These are phyloP conservation scores for Archocentrus centrarchus DNA, from an alignment of 2,113 vertebrate genomes.

Conservation along the genomic window DNA sequence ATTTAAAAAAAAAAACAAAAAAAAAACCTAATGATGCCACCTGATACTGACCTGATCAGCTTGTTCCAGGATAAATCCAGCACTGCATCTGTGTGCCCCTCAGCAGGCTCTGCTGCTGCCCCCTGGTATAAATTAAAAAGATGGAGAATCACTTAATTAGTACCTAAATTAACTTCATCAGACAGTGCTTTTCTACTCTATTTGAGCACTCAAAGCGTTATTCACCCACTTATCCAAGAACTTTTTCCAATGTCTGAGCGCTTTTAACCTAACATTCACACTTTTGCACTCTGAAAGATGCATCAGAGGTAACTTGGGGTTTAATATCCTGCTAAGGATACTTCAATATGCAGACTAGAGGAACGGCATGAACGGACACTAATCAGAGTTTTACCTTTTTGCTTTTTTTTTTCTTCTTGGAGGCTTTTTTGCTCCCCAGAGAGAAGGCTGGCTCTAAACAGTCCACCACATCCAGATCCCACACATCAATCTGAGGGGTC, in stretches of 20 bases:
- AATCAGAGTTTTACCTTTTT: constrained; percentile 83
- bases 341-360: too few species aligned
- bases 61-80: constrained; percentile 97
- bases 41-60: constrained; percentile 84
- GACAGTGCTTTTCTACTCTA: not conserved
- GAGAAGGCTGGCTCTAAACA: constrained; percentile 94
- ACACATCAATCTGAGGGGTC: constrained; percentile 94
- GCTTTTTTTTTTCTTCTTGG: constrained; percentile 92
- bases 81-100: constrained; percentile 91
- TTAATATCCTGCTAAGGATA: not conserved
- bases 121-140: constrained; percentile 69
- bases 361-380: not conserved
- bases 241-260: too few species aligned
- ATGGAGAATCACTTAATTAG: not conserved
- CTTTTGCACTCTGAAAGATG: not conserved
- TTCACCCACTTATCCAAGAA: too few species aligned
- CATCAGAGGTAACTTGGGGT: not conserved
- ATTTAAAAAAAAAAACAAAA: too few species aligned
- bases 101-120: constrained; percentile 75
- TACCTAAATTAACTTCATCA: not conserved
- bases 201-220: too few species aligned
- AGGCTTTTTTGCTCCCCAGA: constrained; percentile 87
- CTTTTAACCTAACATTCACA: not conserved
- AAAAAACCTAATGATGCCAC: not conserved
- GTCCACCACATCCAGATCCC: constrained; percentile 97